These are phyloP conservation scores for Potamarius usumacintae DNA, from an alignment of 2,113 vertebrate genomes.

Conservation along the genomic window DNA sequence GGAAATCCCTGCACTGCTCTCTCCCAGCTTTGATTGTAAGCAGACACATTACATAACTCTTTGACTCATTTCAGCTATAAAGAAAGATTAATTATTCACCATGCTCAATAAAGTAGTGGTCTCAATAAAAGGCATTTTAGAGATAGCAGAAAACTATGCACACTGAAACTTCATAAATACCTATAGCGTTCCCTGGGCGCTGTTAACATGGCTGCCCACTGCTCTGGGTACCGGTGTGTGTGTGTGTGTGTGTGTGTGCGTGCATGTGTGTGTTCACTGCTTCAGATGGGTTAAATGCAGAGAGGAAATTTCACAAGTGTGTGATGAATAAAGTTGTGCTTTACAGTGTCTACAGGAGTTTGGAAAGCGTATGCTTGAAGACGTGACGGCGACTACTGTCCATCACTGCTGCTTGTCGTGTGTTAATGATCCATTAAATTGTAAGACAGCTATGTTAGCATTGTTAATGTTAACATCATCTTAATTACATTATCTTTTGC, in stretches of 20 bases:
- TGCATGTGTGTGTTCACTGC: too few species aligned
- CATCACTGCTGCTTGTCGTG: not conserved
- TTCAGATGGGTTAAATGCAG: too few species aligned
- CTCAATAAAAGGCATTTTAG: not conserved
- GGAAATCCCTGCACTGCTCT: not conserved
- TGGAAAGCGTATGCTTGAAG: not conserved
- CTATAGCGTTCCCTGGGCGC: too few species aligned
- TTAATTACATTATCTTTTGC: not conserved
- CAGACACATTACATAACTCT: not conserved
- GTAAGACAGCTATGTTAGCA: not conserved
- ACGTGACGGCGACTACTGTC: not conserved
- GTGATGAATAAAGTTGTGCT: too few species aligned
- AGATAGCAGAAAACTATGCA: not conserved
- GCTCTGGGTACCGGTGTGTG: too few species aligned
- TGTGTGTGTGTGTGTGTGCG: too few species aligned
- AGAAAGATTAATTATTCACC: not conserved
- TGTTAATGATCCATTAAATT: constrained; percentile 8
- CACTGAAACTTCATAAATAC: not conserved
- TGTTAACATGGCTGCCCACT: too few species aligned
- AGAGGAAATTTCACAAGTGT: too few species aligned
- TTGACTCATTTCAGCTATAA: not conserved
- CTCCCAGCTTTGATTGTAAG: not conserved
- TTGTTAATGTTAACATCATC: not conserved
- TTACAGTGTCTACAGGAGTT: not conserved
- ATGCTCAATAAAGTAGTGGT: not conserved